phyloP scores from a whole-genome alignment of 2,888 invertebrate genomes.

The Subacronicta megacephala region DNA sequence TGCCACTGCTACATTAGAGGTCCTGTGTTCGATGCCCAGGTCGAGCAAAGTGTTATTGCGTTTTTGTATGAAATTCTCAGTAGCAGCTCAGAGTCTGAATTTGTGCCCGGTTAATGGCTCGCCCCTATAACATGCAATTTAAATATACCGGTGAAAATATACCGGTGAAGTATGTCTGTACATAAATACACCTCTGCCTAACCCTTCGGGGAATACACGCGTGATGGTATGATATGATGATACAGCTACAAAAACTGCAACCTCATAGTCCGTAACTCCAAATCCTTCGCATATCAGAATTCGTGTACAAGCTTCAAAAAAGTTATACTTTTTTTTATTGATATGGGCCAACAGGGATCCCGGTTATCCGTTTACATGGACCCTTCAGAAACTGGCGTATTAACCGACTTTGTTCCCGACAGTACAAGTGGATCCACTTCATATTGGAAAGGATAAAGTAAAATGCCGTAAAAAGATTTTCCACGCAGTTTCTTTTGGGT shows the following conservation, averaged over 20 bases:
- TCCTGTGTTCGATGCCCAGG: too few relatives aligned
- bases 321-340: slow-evolving; percentile 55
- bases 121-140: too few relatives aligned
- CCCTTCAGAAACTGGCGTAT: slow-evolving; percentile 43
- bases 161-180: too few relatives aligned
- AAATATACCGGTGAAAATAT: too few relatives aligned
- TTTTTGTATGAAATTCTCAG: too few relatives aligned
- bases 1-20: too few relatives aligned
- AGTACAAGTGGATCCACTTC: slow-evolving; percentile 31
- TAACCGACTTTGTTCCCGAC: slow-evolving; percentile 49
- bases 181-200: too few relatives aligned
- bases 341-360: slow-evolving; percentile 42
- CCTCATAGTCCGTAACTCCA: neutral
- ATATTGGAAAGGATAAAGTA: slow-evolving; percentile 46
- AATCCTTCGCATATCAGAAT: neutral
- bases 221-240: too few relatives aligned
- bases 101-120: too few relatives aligned
- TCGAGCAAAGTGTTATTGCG: too few relatives aligned
- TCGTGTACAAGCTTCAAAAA: slow-evolving; percentile 39
- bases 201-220: too few relatives aligned
- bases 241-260: neutral
- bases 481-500: slow-evolving; percentile 19
- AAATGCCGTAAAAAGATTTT: slow-evolving; percentile 46
- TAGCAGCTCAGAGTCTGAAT: too few relatives aligned
- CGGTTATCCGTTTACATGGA: slow-evolving; percentile 49